These are phyloP conservation scores for Rhaphigaster nebulosa DNA, from an alignment of 2,888 invertebrate species.

Conservation along the genomic window DNA sequence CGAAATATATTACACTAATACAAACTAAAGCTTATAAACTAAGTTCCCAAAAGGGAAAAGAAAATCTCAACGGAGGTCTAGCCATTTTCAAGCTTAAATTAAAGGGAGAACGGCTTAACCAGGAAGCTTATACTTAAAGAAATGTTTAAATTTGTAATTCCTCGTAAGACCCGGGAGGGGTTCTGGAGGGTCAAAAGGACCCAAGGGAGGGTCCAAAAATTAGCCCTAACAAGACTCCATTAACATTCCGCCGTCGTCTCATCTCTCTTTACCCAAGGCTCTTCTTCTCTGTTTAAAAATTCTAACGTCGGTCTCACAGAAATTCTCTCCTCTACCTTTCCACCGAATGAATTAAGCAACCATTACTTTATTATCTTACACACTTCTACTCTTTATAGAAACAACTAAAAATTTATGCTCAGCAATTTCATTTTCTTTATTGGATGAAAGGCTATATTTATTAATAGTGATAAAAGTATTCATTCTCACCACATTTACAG, in stretches of 20 bases:
- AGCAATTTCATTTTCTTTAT: background rate
- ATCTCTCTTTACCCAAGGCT: conserved; percentile 49
- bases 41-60: background rate
- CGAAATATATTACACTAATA: background rate
- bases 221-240: conserved; percentile 55
- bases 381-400: background rate
- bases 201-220: conserved; percentile 48
- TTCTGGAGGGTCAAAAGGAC: conserved; percentile 49
- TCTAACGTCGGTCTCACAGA: conserved; percentile 48
- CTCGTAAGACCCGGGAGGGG: background rate
- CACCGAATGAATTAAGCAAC: conserved; percentile 46
- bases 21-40: background rate
- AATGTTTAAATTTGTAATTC: conserved; percentile 49
- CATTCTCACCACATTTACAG: too few relatives aligned
- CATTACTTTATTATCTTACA: conserved; percentile 57
- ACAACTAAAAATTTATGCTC: background rate
- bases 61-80: background rate
- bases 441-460: too few relatives aligned
- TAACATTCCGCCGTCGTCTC: conserved; percentile 42
- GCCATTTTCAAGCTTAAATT: conserved; percentile 15
- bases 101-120: background rate
- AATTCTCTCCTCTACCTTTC: conserved; percentile 43
- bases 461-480: too few relatives aligned
- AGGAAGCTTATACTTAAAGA: conserved; percentile 45
- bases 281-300: conserved; percentile 47